Percentiles rank a stretch among this genome's conserved stretches.
phyloP scores from a whole-genome alignment of 2,113 vertebrate genomes.

The Meles meles region DNA sequence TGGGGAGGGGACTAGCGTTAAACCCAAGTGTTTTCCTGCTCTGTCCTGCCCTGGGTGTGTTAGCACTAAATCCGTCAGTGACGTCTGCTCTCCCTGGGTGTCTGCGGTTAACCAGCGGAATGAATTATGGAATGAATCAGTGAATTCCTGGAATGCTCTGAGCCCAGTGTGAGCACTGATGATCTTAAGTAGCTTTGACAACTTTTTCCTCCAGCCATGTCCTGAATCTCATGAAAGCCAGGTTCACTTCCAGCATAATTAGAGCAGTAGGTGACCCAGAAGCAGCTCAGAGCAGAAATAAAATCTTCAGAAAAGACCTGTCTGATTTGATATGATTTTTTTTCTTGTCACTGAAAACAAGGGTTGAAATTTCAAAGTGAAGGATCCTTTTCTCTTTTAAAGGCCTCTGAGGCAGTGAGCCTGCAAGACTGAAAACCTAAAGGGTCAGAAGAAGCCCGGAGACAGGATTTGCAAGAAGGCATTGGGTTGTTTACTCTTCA shows the following conservation, averaged over 20 bases:
- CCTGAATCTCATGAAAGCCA: constrained; percentile 77
- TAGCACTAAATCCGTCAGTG: neutral
- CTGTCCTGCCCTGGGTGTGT: neutral
- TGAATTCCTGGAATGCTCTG: neutral
- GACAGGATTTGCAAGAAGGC: neutral
- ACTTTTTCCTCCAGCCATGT: neutral
- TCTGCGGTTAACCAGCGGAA: neutral
- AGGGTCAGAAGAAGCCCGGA: neutral
- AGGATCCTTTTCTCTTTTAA: neutral
- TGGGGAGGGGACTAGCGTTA: neutral
- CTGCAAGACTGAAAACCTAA: neutral
- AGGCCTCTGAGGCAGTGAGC: neutral
- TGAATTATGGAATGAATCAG: neutral
- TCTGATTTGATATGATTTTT: neutral
- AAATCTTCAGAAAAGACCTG: neutral
- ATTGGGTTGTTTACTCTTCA: neutral
- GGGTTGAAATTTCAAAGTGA: neutral
- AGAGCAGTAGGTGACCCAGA: constrained; percentile 81
- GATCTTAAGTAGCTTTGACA: constrained; percentile 23
- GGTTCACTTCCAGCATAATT: constrained; percentile 77
- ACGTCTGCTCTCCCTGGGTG: neutral
- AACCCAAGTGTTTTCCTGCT: neutral
- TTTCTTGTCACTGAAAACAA: neutral
- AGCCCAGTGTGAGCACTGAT: neutral
- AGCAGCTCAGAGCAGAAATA: neutral